Evolutionary conservation across 2,113 vertebrate genomes (phyloP).

Genomic region (Amazona guildingii): DNA sequence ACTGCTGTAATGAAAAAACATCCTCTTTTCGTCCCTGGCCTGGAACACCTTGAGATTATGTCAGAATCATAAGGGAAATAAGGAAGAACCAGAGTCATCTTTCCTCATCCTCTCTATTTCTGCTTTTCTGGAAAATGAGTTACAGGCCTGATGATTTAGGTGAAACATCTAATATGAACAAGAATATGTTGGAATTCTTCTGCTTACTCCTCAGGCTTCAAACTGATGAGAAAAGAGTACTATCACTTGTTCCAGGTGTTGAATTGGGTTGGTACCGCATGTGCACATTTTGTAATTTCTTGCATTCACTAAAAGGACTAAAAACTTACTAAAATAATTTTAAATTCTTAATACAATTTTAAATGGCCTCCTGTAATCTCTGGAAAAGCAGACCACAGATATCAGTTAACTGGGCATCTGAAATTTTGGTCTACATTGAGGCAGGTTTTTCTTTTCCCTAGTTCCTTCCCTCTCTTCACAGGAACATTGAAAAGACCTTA

Average conservation of each 20-base stretch:
- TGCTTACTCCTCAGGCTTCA: neutral
- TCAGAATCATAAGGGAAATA: neutral
- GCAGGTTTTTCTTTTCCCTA: neutral
- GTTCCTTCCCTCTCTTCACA: neutral
- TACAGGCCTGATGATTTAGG: neutral
- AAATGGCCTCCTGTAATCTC: neutral
- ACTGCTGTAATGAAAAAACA: neutral
- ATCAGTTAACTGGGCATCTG: neutral
- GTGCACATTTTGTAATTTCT: neutral
- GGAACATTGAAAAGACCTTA: neutral
- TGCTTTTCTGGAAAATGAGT: neutral
- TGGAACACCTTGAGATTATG: neutral
- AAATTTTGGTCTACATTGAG: neutral
- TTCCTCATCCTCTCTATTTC: neutral
- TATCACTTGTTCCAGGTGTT: neutral
- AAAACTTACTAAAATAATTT: neutral
- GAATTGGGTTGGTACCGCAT: neutral
- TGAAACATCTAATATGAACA: neutral
- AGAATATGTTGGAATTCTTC: neutral
- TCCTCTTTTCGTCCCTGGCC: neutral
- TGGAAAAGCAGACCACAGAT: neutral
- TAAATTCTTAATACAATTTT: neutral
- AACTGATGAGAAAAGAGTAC: neutral
- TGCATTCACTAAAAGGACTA: neutral
- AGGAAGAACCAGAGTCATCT: neutral